Evolutionary conservation across 53 echinoderm and acorn worm species (phyloP).

Genomic region (Holothuria scabra): DNA sequence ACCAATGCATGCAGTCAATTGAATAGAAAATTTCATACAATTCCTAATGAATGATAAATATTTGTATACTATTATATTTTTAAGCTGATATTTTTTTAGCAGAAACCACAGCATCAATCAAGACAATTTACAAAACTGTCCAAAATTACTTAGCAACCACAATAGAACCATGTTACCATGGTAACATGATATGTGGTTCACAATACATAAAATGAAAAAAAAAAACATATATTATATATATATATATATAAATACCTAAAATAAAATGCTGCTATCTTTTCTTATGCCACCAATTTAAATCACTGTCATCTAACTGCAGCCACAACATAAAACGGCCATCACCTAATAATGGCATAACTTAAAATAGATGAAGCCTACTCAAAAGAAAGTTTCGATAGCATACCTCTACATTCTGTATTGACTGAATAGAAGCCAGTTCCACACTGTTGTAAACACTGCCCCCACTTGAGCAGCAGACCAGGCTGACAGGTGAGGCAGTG

Average conservation of each 20-base stretch:
- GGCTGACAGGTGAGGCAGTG: conserved; percentile 81
- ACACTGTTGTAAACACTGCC: conserved; percentile 81
- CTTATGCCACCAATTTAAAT: background rate
- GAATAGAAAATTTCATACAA: background rate
- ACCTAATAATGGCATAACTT: no score
- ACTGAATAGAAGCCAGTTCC: conserved; percentile 82
- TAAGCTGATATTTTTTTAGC: no score
- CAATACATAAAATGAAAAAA: background rate
- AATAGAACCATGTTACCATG: no score
- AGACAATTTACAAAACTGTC: no score
- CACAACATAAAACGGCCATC: no score
- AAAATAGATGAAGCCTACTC: no score
- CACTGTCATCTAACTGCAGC: background rate
- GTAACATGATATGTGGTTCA: background rate
- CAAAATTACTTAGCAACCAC: no score
- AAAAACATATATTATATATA: no score
- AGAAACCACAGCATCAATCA: no score
- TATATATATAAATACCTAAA: no score
- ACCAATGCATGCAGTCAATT: background rate
- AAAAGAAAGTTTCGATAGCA: background rate
- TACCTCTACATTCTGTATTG: conserved; percentile 81
- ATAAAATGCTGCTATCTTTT: no score
- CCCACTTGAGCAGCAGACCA: conserved; percentile 77
- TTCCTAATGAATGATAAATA: background rate
- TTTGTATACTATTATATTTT: no score